Percentiles rank a stretch among this genome's conserved stretches.
These are phyloP conservation scores for Engystomops pustulosus DNA, from an alignment of 2,113 vertebrate species.

Conservation along the genomic window DNA sequence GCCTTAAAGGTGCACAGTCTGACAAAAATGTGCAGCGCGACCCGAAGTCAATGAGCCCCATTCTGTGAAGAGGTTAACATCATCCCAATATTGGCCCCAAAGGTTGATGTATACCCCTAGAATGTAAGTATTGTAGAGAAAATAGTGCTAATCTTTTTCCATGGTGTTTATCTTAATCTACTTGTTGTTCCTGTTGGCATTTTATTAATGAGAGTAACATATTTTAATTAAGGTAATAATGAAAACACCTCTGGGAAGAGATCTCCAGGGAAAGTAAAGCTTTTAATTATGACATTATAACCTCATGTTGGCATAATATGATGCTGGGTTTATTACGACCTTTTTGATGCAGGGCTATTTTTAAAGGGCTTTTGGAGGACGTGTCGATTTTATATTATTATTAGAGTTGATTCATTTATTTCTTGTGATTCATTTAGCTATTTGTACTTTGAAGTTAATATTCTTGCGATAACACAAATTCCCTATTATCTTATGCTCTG, in stretches of 20 bases:
- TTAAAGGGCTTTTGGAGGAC: conserved; percentile 2
- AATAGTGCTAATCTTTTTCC: not conserved
- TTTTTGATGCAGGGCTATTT: not conserved
- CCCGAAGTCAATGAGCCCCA: no score
- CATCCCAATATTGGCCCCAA: not conserved
- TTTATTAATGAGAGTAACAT: conserved; percentile 27
- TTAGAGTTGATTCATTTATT: not conserved
- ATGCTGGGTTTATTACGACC: not conserved
- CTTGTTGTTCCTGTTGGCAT: conserved; percentile 4
- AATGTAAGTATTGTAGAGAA: not conserved
- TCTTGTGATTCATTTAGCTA: not conserved
- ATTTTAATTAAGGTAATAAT: conserved; percentile 33
- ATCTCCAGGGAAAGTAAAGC: not conserved
- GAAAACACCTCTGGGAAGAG: not conserved
- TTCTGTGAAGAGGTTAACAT: no score
- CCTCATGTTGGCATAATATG: not conserved
- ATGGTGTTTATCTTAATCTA: not conserved
- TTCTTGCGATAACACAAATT: not conserved
- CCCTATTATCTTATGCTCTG: not conserved
- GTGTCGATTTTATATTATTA: not conserved
- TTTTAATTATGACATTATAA: conserved; percentile 1
- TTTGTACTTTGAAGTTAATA: not conserved
- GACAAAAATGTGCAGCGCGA: no score
- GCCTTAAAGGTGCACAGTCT: no score
- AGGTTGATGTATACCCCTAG: not conserved